Evolutionary conservation across 2,888 invertebrate genomes (phyloP), one percentile per base, ranked within the genome.

Genomic region (Clistopyga incitator): DNA sequence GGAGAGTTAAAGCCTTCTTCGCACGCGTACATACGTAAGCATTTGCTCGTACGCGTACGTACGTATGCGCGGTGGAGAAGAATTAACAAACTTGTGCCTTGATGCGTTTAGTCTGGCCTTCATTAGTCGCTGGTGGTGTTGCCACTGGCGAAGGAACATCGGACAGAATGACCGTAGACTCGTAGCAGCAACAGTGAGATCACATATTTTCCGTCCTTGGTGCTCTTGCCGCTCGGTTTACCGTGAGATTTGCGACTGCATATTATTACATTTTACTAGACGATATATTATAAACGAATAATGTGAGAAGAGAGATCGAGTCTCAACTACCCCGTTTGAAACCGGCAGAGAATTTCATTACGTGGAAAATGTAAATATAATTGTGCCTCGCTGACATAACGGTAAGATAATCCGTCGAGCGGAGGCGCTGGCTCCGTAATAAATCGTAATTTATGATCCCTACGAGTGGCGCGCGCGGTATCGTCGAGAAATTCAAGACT

Each of bases 381-480:
- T 92, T 91, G 91, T 89, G 89, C 84, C 64, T 87, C 86, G 91
- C 90, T 92, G 92, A 92, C 92, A 92, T 91, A 92, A 92, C 91
- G 88, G 91, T 90, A 90, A 91, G 92, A 91, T 90, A 92, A 92
- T 92, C 91, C 91, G 90, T 90, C 89, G 90, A 89, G 90, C 88
- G 89, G 89, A 91, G 90, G 90, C 91, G 89, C 90, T 90, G 89
- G 88, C 90, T 89, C 88, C 81, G 91, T 90, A 90, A 92, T 92
- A 92, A 91, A 91, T 91, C 88, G 92, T 92, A 90, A 92, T 92
- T 92, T 92, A 92, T 91, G 91, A 90, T 91, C 90, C 89, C 87
- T 86, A 86, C 88, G 84, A 85, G 86, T 81, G 74, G 83, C 75
- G 42, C 81, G 54, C 59, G 29, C 78, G 80, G 86, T 86, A 86